These are phyloP conservation scores for Melipona beecheii DNA, from an alignment of 2,888 invertebrate species.

Conservation along the genomic window DNA sequence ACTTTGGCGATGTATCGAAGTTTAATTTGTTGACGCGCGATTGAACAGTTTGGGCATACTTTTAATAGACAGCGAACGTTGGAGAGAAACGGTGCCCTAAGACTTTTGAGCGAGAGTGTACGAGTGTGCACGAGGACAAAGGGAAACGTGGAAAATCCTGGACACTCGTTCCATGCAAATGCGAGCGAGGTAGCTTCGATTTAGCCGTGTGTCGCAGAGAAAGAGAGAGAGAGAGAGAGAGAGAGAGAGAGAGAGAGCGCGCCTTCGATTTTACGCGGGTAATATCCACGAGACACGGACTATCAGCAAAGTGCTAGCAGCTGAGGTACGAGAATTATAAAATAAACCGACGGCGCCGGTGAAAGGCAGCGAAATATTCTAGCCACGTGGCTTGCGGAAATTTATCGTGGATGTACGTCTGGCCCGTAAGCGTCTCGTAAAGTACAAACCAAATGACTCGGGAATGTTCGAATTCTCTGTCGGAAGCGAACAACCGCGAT, in stretches of 20 bases:
- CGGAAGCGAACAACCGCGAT: background rate
- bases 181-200: slow-evolving; percentile 77
- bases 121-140: background rate
- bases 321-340: slow-evolving; percentile 47
- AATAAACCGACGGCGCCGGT: slow-evolving; percentile 29
- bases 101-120: background rate
- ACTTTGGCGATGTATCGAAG: too few species aligned
- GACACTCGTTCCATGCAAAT: slow-evolving; percentile 81
- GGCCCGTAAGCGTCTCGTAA: slow-evolving; percentile 34
- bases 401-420: slow-evolving; percentile 32
- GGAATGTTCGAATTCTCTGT: slow-evolving; percentile 20
- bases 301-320: slow-evolving; percentile 16
- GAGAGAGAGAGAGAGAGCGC: background rate
- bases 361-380: slow-evolving; percentile 39
- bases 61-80: too few species aligned
- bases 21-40: too few species aligned
- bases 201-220: slow-evolving; percentile 38
- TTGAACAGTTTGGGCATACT: too few species aligned
- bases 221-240: background rate
- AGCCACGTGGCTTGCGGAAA: slow-evolving; percentile 36
- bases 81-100: too few species aligned
- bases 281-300: slow-evolving; percentile 41
- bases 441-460: slow-evolving; percentile 22
- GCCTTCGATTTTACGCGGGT: slow-evolving; percentile 43
- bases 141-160: slow-evolving; percentile 42